Base-by-base conservation (phyloP, 2,888 invertebrate genomes). In the Myopa tessellatipennis region DNA sequence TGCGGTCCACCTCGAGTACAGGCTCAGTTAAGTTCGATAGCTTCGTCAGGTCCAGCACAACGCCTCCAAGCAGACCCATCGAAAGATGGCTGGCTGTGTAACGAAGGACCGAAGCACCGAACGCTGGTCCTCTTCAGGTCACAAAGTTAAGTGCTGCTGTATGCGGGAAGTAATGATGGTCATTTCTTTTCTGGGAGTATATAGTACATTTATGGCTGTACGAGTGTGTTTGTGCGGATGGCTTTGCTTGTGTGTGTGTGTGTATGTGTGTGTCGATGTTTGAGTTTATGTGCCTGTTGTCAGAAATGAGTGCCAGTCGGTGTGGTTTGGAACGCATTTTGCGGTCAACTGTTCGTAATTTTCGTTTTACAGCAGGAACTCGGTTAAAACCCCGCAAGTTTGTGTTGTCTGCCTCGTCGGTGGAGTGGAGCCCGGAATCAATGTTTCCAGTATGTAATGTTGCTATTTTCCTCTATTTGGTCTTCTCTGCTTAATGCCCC, bases 71-170 rank as follows among this genome's bases (percentile, higher is more conserved):
- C 55, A 55, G 14, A n/a, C 1, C n/a, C 55, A 4, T 14, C 55
- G 55, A 2, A 16, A 6, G n/a, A n/a, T 55, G 12, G 55, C 4
- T 40, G n/a, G 12, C 50, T 6, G n/a, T 3, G 8, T n/a, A 40
- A 8, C 40, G 40, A 4, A 40, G 40, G 10, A 16, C 50, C 68
- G 68, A 4, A 50, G 40, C n/a, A n/a, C n/a, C n/a, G n/a, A n/a
- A n/a, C n/a, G 16, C 26, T 58, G 71, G 52, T 16, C 63, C 36
- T 26, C 34, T 74, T 63, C 65, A 52, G 74, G 74, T 74, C 74
- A 74, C 65, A 74, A 74, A 74, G 74, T 74, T 74, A 74, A 74
- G 74, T 74, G 73, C 36, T 50, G 63, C 34, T 61, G 45, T 60
- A 40, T 58, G 73, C 38, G 73, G 16, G 38, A 45, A 36, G 61